Evolutionary conservation across 2,888 invertebrate species (phyloP).

Genomic region (Pachymerium ferrugineum): DNA sequence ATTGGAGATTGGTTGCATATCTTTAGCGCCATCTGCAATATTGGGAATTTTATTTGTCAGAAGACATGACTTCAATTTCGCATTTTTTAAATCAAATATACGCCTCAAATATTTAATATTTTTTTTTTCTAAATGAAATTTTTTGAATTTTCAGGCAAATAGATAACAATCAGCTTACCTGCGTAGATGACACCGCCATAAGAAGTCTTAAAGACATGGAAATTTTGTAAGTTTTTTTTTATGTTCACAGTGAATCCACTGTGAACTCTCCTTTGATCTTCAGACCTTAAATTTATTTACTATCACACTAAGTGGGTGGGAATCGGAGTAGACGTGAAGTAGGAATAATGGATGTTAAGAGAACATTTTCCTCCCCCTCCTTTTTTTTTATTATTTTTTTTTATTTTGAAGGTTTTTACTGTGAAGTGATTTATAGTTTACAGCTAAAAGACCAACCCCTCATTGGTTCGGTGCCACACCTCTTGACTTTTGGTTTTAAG

Average conservation of each 20-base stretch:
- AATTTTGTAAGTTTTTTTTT: constrained; percentile 68
- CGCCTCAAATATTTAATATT: not conserved
- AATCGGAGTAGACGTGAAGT: not conserved
- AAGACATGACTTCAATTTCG: not conserved
- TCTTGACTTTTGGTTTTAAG: constrained; percentile 27
- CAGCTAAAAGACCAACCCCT: constrained; percentile 25
- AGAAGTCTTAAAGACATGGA: constrained; percentile 60
- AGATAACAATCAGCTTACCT: constrained; percentile 90
- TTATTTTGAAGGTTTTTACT: not conserved
- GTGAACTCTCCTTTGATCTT: not conserved
- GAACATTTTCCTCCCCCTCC: too few species aligned
- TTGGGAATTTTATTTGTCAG: not conserved
- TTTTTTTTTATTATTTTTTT: not conserved
- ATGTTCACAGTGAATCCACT: not conserved
- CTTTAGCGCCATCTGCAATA: not conserved
- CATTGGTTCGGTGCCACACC: constrained; percentile 25
- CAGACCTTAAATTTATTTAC: not conserved
- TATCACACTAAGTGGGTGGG: constrained; percentile 6
- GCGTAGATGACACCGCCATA: constrained; percentile 86
- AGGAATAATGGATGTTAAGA: constrained; percentile 11
- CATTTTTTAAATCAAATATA: not conserved
- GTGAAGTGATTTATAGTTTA: constrained; percentile 15
- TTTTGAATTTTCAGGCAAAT: constrained; percentile 62
- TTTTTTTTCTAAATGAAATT: not conserved
- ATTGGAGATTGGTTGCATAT: not conserved